A percentile compares a stretch with the other conserved stretches of the same genome.
Conservation (phyloP, 2,888 invertebrate species). For the Rhagium mordax region DNA sequence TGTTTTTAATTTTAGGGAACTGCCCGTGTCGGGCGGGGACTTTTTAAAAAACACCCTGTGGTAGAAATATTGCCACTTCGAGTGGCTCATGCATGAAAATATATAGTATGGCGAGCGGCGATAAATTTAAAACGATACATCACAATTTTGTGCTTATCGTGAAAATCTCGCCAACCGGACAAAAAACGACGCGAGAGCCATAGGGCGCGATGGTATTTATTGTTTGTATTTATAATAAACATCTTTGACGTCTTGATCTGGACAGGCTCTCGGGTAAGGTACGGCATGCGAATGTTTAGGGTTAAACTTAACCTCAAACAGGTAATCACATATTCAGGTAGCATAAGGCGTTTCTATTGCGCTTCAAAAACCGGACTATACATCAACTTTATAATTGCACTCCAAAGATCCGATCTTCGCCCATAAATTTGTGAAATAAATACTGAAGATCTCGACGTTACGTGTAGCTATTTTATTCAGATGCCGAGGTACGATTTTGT, state of each 20-base stretch:
- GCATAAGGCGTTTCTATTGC: constrained; percentile 62
- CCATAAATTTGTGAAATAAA: constrained; percentile 71
- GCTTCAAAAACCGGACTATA: constrained; percentile 64
- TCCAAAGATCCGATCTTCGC: constrained; percentile 68
- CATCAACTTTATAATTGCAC: constrained; percentile 69
- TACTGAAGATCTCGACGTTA: constrained; percentile 59
- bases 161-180: constrained; percentile 40
- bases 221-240: constrained; percentile 45
- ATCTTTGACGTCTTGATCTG: constrained; percentile 51
- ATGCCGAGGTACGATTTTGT: constrained; percentile 66
- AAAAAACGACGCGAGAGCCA: constrained; percentile 32
- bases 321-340: constrained; percentile 69
- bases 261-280: constrained; percentile 37
- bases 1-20: too few species aligned
- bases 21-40: too few species aligned
- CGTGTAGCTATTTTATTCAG: constrained; percentile 56
- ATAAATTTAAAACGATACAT: constrained; percentile 39
- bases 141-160: constrained; percentile 37
- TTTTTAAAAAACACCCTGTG: too few species aligned
- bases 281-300: constrained; percentile 29
- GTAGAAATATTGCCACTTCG: too few species aligned
- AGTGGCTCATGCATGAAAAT: background rate
- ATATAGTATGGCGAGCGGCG: background rate
- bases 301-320: constrained; percentile 49
- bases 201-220: constrained; percentile 19